Percentiles rank a stretch among this genome's conserved stretches.
Evolutionary conservation across 2,888 invertebrate species (phyloP).

Genomic region (Sphinx pinastri): DNA sequence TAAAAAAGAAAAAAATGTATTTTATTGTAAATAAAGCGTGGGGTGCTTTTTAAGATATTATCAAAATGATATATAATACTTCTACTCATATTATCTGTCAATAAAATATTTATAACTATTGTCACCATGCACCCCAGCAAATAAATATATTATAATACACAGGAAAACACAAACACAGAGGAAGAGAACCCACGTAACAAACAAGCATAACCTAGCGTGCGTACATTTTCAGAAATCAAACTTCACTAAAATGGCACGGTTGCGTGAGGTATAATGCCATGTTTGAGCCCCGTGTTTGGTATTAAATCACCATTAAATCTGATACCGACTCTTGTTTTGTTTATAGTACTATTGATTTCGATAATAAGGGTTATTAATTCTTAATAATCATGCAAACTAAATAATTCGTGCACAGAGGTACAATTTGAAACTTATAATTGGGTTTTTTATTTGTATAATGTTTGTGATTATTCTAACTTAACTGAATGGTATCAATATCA

Average conservation of each 20-base stretch:
- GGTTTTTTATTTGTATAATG: neutral
- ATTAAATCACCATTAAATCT: conserved; percentile 24
- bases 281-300: conserved; percentile 8
- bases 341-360: conserved; percentile 19
- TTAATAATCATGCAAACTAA: neutral
- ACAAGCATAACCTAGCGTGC: conserved; percentile 17
- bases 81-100: no score
- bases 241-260: neutral
- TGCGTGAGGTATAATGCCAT: conserved; percentile 24
- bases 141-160: no score
- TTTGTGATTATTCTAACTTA: no score
- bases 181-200: neutral
- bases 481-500: no score
- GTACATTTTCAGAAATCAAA: conserved; percentile 17
- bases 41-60: no score
- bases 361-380: neutral
- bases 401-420: neutral
- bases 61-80: no score
- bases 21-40: no score
- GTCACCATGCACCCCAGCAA: no score
- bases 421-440: neutral
- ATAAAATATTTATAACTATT: no score
- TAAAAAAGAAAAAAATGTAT: no score
- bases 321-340: conserved; percentile 6
- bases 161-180: no score